Percentiles rank a stretch among this genome's conserved stretches.
These are phyloP conservation scores for Falco cherrug DNA, from an alignment of 2,797 vertebrate species.

Conservation along the genomic window DNA sequence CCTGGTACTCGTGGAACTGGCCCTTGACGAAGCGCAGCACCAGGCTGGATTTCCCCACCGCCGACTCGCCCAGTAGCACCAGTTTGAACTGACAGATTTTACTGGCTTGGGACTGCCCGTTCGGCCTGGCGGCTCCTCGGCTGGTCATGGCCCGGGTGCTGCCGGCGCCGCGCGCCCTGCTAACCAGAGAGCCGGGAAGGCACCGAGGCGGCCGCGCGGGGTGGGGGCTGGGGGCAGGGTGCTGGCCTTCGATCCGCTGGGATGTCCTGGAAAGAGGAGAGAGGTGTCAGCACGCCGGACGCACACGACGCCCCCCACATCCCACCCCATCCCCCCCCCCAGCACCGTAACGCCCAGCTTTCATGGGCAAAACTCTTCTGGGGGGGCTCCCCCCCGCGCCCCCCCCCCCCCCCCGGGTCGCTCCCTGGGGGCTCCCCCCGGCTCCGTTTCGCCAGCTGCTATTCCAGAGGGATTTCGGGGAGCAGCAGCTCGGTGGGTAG, in stretches of 20 bases:
- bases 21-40: constrained; percentile 99
- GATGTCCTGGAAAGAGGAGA: constrained; percentile 39
- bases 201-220: not conserved
- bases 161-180: constrained; percentile 28
- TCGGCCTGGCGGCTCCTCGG: constrained; percentile 80
- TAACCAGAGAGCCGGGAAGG: not conserved
- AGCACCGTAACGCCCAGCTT: fast-evolving
- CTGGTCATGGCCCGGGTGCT: constrained; percentile 76
- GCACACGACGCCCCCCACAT: fast-evolving
- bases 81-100: constrained; percentile 99
- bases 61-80: constrained; percentile 94
- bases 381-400: fast-evolving
- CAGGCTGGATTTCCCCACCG: constrained; percentile 97
- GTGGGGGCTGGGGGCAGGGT: no score
- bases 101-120: constrained; percentile 79
- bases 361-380: fast-evolving
- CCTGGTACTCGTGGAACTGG: constrained; percentile 98
- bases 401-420: not conserved
- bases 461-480: not conserved
- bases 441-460: not conserved
- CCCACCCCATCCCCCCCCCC: no score
- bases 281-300: not conserved
- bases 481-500: not conserved
- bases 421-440: not conserved
- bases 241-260: constrained; percentile 17